Conservation (phyloP, 1,140 invertebrate species). For the Rhopalosiphum padi region DNA sequence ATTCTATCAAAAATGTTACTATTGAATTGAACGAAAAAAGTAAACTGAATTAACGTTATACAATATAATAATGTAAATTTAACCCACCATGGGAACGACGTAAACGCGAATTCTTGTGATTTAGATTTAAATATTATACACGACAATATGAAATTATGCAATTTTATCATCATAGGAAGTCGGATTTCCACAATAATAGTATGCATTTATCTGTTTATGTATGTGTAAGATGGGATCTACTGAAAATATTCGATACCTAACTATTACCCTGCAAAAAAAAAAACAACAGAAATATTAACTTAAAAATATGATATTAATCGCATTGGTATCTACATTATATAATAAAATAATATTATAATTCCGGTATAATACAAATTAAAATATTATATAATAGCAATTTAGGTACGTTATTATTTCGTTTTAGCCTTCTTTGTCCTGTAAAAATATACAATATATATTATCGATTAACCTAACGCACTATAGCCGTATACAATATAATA, state of each 20-base stretch:
- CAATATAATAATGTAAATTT: background rate
- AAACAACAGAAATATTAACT: background rate
- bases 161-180: background rate
- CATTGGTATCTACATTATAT: background rate
- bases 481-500: background rate
- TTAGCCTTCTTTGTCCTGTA: background rate
- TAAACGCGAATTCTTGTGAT: background rate
- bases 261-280: background rate
- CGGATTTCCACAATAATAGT: background rate
- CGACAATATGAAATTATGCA: background rate
- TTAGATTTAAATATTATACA: background rate
- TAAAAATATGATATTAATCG: background rate
- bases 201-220: background rate
- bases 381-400: background rate
- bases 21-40: background rate
- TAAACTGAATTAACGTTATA: background rate
- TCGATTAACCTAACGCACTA: background rate
- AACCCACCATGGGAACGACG: background rate
- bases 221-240: background rate
- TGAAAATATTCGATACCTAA: background rate
- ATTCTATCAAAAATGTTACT: background rate
- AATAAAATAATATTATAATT: no score
- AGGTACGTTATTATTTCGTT: background rate
- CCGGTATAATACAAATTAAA: background rate
- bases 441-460: background rate